Base-by-base conservation (phyloP, 2,888 invertebrate genomes). In the Hymenopus coronatus region DNA sequence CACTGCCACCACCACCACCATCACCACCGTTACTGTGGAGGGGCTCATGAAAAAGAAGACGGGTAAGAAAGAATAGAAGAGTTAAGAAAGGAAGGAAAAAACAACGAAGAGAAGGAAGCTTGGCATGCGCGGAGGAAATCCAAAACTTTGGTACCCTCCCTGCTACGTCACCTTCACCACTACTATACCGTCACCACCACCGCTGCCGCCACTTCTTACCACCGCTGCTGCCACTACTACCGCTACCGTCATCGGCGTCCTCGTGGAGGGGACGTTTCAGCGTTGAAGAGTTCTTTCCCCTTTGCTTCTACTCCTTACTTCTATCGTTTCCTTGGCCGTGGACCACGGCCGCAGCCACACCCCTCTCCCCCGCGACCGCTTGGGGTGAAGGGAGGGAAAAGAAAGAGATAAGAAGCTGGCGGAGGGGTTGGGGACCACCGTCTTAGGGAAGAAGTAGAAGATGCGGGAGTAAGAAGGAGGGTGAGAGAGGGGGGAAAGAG, bases 261-360 rank as follows among this genome's bases (percentile, higher is more conserved):
- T 88, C 84, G 85, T 87, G 85, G 88, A 70, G 28, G 28, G 81
- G 81, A 70, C 54, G 54, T 70, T 40, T 70, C 54, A 25, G 54
- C 54, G 54, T 70, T 8, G 54, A 70, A 70, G 54, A 70, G 54
- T 70, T 70, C n/a, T n/a, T 70, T 25, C 54, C 54, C 54, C 54
- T 70, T 70, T 54, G 54, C 54, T 54, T 54, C 54, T 54, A 54
- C 54, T 87, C 86, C 88, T 87, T 40, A 40, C 89, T 90, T 90
- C 90, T 90, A 89, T 89, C 90, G 89, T 89, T 89, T 89, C 89
- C 88, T 90, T 89, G 90, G 90, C 88, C 89, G 88, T 46, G 84
- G 87, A 82, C 88, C 81, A 40, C 89, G 88, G 81, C 89, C 89
- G 70, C 87, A 88, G 89, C 84, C 90, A 83, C 90, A 82, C 87